Evolutionary conservation across 2,113 vertebrate species (phyloP).

Genomic region (Notarius lentiginosus): DNA sequence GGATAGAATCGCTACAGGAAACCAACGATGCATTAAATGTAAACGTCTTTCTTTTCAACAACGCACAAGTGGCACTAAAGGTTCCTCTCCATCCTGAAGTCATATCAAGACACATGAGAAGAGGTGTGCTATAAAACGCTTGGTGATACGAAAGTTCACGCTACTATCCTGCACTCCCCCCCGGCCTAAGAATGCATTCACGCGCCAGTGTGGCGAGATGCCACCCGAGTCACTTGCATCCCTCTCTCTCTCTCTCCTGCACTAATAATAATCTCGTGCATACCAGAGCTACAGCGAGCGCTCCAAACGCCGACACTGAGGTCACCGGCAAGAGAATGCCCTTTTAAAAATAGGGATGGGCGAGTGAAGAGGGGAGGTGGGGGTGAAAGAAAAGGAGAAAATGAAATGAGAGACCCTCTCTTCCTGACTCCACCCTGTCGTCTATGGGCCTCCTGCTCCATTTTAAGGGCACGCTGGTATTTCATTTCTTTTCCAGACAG

Average conservation of each 20-base stretch:
- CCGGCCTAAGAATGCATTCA: constrained; percentile 18
- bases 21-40: neutral
- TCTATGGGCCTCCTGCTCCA: constrained; percentile 54
- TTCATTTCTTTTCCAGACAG: constrained; percentile 62
- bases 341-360: constrained; percentile 71
- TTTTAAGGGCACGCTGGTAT: constrained; percentile 61
- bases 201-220: constrained; percentile 9
- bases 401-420: constrained; percentile 50
- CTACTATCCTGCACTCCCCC: neutral
- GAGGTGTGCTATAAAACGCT: neutral
- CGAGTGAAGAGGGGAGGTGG: neutral
- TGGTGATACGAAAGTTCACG: neutral
- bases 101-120: neutral
- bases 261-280: constrained; percentile 59
- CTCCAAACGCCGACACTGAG: constrained; percentile 63
- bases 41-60: neutral
- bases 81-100: neutral
- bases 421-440: constrained; percentile 42
- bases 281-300: constrained; percentile 56
- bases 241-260: constrained; percentile 1
- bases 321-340: constrained; percentile 53
- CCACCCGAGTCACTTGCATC: constrained; percentile 13
- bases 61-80: neutral
- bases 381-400: neutral
- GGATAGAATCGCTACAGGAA: neutral